Evolutionary conservation across 2,888 invertebrate genomes (phyloP).

Genomic region (Tuta absoluta): DNA sequence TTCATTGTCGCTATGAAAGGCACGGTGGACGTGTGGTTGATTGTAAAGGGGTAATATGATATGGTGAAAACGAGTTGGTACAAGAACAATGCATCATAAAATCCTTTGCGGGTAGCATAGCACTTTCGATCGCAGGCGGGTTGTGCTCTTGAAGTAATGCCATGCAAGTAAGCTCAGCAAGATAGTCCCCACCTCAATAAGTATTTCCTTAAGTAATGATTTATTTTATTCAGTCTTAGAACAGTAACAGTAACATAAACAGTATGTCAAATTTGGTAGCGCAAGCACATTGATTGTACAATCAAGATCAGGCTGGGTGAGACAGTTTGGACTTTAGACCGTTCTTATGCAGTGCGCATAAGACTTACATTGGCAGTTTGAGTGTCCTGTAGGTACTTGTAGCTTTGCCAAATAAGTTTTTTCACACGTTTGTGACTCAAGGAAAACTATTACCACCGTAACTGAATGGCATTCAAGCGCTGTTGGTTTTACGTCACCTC

Average conservation of each 20-base stretch:
- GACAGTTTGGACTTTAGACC: too few relatives aligned
- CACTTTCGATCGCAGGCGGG: slow-evolving; percentile 30
- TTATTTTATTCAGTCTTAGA: too few relatives aligned
- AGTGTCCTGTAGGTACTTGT: too few relatives aligned
- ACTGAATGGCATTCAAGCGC: background rate
- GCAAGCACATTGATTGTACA: too few relatives aligned
- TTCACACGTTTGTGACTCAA: background rate
- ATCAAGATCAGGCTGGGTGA: too few relatives aligned
- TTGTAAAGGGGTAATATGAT: slow-evolving; percentile 53
- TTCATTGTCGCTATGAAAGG: background rate
- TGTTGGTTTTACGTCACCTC: background rate
- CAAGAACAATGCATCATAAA: slow-evolving; percentile 55
- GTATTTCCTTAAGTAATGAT: too few relatives aligned
- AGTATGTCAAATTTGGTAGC: too few relatives aligned
- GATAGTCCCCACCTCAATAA: too few relatives aligned
- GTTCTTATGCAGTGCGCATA: too few relatives aligned
- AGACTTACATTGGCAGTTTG: too few relatives aligned
- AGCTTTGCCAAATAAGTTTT: background rate
- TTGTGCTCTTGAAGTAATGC: background rate
- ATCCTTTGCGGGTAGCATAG: slow-evolving; percentile 37
- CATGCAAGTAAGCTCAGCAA: background rate
- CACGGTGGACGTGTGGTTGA: background rate
- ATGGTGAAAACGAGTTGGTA: slow-evolving; percentile 54
- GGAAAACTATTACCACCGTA: background rate
- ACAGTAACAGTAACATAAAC: too few relatives aligned